Conservation (phyloP, 2,888 invertebrate species). For the Cosmia pyralina region DNA sequence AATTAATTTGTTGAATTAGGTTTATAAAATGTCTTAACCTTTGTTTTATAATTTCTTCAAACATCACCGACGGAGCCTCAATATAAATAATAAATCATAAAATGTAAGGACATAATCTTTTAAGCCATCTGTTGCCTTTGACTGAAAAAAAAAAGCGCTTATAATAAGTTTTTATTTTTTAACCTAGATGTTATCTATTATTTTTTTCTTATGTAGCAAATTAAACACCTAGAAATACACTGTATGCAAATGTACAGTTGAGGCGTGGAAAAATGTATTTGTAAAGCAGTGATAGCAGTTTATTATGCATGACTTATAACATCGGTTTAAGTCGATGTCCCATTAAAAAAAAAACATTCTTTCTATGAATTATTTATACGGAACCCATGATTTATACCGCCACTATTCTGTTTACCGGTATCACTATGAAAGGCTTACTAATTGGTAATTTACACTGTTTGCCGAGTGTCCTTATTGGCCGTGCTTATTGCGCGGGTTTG, state of each 20-base stretch:
- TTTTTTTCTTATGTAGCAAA: background rate
- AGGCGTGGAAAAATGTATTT: background rate
- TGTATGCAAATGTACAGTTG: background rate
- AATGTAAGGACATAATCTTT: background rate
- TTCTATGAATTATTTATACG: conserved; percentile 23
- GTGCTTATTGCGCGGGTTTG: conserved; percentile 45
- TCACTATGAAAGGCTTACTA: conserved; percentile 76
- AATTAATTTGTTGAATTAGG: background rate
- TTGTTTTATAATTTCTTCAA: background rate
- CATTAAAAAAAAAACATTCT: background rate
- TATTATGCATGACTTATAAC: background rate
- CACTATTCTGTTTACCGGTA: conserved; percentile 42
- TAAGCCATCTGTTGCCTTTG: background rate
- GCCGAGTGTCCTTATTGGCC: conserved; percentile 57
- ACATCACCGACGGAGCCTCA: background rate
- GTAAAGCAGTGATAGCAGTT: background rate
- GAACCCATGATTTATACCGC: conserved; percentile 36
- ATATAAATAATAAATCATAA: background rate
- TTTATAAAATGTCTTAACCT: background rate
- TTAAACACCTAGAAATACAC: background rate
- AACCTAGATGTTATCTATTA: background rate
- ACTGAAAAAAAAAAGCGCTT: background rate
- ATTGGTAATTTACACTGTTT: conserved; percentile 80
- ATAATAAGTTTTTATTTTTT: background rate
- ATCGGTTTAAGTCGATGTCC: background rate